Conservation (phyloP, 2,888 invertebrate species). For the Amitus sp. region DNA sequence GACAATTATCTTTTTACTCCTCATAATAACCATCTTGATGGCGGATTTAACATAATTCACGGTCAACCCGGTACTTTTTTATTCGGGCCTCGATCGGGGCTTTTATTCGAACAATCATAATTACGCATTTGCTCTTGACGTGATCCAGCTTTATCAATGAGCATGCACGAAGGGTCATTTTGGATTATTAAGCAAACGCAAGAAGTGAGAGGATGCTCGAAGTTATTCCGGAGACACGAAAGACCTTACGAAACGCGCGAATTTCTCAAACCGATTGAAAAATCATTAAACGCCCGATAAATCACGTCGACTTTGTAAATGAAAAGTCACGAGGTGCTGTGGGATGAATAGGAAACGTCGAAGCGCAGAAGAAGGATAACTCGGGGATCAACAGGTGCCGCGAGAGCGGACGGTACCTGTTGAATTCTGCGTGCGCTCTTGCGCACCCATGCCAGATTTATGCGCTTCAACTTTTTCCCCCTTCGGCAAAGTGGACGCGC, state of each 20-base stretch:
- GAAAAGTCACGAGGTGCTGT: slow-evolving; percentile 1
- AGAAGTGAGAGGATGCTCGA: slow-evolving; percentile 35
- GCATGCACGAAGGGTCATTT: background rate
- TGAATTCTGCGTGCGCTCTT: slow-evolving; percentile 7
- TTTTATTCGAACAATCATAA: too few relatives aligned
- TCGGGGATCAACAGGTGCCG: slow-evolving; percentile 50
- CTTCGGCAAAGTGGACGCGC: background rate
- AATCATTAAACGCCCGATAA: background rate
- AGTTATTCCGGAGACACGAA: background rate
- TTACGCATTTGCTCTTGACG: background rate
- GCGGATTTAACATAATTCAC: background rate
- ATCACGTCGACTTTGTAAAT: background rate
- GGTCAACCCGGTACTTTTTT: too few relatives aligned
- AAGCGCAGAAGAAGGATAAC: slow-evolving; percentile 47
- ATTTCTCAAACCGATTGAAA: too few relatives aligned
- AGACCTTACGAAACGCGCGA: too few relatives aligned
- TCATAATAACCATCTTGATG: background rate
- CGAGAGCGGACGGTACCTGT: slow-evolving; percentile 14
- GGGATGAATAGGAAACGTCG: background rate
- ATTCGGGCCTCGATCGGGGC: too few relatives aligned
- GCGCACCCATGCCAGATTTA: slow-evolving; percentile 4
- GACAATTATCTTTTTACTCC: background rate
- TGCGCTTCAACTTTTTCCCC: background rate
- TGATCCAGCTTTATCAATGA: slow-evolving; percentile 6
- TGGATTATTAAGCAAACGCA: slow-evolving; percentile 13